phyloP scores from a whole-genome alignment of 23 tunicate genomes.

The Botrylloides violaceus region DNA sequence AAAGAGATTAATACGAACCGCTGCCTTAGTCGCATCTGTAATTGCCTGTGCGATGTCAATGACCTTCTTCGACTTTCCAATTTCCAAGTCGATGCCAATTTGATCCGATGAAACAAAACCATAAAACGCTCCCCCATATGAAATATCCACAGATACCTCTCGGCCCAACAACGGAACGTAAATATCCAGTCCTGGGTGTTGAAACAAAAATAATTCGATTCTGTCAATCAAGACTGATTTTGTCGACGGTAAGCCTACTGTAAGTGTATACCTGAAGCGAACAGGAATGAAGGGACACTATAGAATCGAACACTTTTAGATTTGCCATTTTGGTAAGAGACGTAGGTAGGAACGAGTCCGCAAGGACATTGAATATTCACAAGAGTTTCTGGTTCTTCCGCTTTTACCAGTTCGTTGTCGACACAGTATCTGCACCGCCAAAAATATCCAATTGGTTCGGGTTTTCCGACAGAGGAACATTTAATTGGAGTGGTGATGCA shows the following conservation, averaged over 20 bases:
- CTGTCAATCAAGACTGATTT: no score
- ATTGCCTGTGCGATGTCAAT: slow-evolving; percentile 21
- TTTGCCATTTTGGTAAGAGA: slow-evolving; percentile 29
- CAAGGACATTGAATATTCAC: slow-evolving; percentile 72
- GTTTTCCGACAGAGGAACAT: no score
- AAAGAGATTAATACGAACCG: background rate
- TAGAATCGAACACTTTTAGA: slow-evolving; percentile 39
- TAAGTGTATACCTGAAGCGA: background rate
- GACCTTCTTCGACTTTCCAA: background rate
- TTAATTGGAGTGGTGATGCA: no score
- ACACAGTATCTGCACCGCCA: slow-evolving; percentile 52
- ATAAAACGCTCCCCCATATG: slow-evolving; percentile 59
- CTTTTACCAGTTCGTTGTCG: slow-evolving; percentile 25
- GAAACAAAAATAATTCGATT: background rate
- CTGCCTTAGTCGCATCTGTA: background rate
- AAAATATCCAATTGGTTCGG: no score
- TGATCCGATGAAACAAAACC: slow-evolving; percentile 24
- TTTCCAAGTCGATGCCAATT: slow-evolving; percentile 9
- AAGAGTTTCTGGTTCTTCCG: slow-evolving; percentile 49
- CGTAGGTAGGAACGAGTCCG: slow-evolving; percentile 37
- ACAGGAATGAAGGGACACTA: slow-evolving; percentile 47
- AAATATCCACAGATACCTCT: slow-evolving; percentile 23
- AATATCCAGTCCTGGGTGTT: background rate
- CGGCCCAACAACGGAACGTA: background rate
- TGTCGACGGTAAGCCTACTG: no score